Conservation (phyloP, 2,113 vertebrate species). For the Nibea albiflora region DNA sequence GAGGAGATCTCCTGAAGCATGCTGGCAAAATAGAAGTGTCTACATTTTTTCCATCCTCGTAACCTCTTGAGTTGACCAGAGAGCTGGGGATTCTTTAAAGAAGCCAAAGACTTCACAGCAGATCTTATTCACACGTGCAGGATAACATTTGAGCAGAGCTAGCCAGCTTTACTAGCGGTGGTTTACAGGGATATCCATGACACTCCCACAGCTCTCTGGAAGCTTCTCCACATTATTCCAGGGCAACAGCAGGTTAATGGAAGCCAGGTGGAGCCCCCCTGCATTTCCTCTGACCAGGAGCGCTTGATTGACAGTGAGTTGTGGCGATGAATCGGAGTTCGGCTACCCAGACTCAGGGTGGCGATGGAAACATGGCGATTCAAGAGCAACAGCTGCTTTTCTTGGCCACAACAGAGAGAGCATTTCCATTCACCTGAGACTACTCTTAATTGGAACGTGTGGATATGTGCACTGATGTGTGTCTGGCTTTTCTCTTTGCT, state of each 20-base stretch:
- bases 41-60: conserved; percentile 42
- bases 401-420: conserved; percentile 62
- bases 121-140: conserved; percentile 56
- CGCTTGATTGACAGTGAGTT: conserved; percentile 70
- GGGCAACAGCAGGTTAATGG: conserved; percentile 77
- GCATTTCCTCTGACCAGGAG: conserved; percentile 52
- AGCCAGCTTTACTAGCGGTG: conserved; percentile 62
- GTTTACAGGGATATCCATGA: conserved; percentile 66
- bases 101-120: conserved; percentile 42
- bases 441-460: conserved; percentile 64
- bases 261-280: conserved; percentile 71
- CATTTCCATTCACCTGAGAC: conserved; percentile 69
- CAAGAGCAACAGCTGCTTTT: conserved; percentile 69
- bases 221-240: conserved; percentile 70
- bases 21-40: conserved; percentile 47
- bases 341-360: conserved; percentile 59
- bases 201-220: conserved; percentile 56
- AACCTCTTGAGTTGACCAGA: conserved; percentile 45
- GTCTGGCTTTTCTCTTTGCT: conserved; percentile 68
- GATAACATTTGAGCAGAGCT: conserved; percentile 36
- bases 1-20: conserved; percentile 37
- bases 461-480: conserved; percentile 47
- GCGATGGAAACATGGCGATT: conserved; percentile 61
- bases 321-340: conserved; percentile 60
- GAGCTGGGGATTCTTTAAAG: conserved; percentile 40